Evolutionary conservation across 2,888 invertebrate genomes (phyloP).

Genomic region (Keiferia lycopersicella): DNA sequence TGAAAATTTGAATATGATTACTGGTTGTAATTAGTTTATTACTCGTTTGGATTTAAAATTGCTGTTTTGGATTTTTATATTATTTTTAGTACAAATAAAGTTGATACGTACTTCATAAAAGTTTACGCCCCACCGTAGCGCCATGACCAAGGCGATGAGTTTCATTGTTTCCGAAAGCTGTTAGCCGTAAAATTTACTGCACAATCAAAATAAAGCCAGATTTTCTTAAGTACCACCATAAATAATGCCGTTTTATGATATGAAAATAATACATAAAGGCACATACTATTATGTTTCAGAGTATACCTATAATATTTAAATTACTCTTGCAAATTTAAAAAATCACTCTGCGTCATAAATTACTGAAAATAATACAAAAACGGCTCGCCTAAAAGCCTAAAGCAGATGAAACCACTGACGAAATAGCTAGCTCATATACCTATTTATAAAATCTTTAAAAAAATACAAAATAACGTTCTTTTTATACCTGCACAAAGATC

Average conservation of each 20-base stretch:
- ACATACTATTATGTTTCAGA: too few species aligned
- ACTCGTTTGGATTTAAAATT: background rate
- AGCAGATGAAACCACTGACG: too few species aligned
- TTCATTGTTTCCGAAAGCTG: constrained; percentile 47
- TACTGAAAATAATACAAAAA: too few species aligned
- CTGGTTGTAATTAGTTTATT: too few species aligned
- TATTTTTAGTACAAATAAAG: constrained; percentile 31
- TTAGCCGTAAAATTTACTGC: constrained; percentile 42
- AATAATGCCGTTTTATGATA: background rate
- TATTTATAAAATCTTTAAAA: background rate
- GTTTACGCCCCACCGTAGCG: constrained; percentile 29
- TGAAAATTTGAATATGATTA: too few species aligned
- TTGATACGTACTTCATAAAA: constrained; percentile 31
- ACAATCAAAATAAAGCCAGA: constrained; percentile 35
- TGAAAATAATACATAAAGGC: background rate
- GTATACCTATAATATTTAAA: too few species aligned
- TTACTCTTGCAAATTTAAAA: too few species aligned
- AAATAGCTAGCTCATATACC: too few species aligned
- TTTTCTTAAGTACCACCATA: background rate
- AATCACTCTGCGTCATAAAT: too few species aligned
- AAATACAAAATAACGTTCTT: too few species aligned
- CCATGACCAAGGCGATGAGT: constrained; percentile 36
- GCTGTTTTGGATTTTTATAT: background rate
- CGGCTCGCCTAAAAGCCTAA: too few species aligned
- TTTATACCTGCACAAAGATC: constrained; percentile 18